Conservation (phyloP, 2,113 vertebrate genomes). For the Xenopus tropicalis region DNA sequence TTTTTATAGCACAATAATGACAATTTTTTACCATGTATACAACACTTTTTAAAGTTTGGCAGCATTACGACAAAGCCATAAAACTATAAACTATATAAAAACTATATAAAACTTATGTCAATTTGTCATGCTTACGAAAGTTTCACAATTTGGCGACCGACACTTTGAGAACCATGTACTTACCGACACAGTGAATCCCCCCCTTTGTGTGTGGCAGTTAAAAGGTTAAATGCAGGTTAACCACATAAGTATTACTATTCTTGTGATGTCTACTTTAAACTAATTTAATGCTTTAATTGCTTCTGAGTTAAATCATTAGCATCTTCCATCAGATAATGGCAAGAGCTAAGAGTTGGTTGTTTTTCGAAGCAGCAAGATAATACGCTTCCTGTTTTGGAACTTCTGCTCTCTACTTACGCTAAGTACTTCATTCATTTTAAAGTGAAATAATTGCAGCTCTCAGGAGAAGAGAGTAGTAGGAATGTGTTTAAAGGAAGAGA, state of each 20-base stretch:
- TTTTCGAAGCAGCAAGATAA: conserved; percentile 45
- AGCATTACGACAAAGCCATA: no score
- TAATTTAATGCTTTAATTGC: conserved; percentile 46
- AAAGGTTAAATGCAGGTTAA: background rate
- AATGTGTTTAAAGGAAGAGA: conserved; percentile 30
- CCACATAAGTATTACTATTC: conserved; percentile 10
- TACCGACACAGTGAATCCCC: no score
- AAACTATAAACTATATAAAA: no score
- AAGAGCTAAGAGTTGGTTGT: conserved; percentile 40
- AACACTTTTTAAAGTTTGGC: no score
- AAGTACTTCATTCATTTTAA: conserved; percentile 35
- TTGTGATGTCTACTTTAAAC: conserved; percentile 16
- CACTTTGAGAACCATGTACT: no score
- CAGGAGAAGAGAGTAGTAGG: conserved; percentile 30
- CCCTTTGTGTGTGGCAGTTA: no score
- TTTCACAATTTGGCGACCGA: no score
- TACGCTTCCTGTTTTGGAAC: conserved; percentile 49
- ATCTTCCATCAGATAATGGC: conserved; percentile 42
- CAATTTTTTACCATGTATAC: no score
- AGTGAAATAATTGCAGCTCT: conserved; percentile 44
- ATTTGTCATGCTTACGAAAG: no score
- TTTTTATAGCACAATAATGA: no score
- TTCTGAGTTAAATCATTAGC: conserved; percentile 44
- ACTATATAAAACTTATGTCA: no score
- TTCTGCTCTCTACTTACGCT: conserved; percentile 26